These are phyloP conservation scores for Pogonomyrmex californicus DNA, from an alignment of 1,140 invertebrate genomes.

Conservation along the genomic window DNA sequence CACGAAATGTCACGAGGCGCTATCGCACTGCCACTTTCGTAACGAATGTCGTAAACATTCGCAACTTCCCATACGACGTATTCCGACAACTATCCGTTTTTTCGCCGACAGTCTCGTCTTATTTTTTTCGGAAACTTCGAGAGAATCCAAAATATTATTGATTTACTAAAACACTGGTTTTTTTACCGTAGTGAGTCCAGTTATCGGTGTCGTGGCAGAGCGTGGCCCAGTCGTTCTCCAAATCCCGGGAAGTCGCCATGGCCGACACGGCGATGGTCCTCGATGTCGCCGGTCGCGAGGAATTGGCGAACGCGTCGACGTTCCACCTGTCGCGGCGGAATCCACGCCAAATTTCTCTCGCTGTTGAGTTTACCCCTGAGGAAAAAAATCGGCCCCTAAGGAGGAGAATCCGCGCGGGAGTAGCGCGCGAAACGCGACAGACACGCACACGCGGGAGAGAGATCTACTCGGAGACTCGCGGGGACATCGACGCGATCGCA, in stretches of 20 bases:
- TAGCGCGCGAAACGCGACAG: not conserved
- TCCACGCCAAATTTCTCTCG: too few species aligned
- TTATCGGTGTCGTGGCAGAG: constrained; percentile 18
- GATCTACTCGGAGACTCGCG: too few species aligned
- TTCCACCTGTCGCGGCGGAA: too few species aligned
- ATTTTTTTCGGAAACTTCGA: too few species aligned
- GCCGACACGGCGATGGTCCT: not conserved
- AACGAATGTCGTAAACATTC: constrained; percentile 26
- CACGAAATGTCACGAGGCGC: constrained; percentile 10
- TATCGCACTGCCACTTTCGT: constrained; percentile 23
- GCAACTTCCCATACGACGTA: not conserved
- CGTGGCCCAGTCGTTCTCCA: constrained; percentile 41
- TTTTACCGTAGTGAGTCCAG: constrained; percentile 39
- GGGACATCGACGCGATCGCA: not conserved
- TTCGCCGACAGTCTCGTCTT: not conserved
- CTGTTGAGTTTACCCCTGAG: too few species aligned
- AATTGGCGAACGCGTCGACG: not conserved
- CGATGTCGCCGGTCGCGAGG: not conserved
- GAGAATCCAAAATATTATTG: not conserved
- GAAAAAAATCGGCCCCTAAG: too few species aligned
- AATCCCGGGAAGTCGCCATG: constrained; percentile 29
- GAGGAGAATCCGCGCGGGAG: too few species aligned
- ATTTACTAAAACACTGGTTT: not conserved
- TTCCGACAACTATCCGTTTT: not conserved
- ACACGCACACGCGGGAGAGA: not conserved